These are phyloP conservation scores for Nasua narica DNA, from an alignment of 2,797 vertebrate genomes.

Conservation along the genomic window DNA sequence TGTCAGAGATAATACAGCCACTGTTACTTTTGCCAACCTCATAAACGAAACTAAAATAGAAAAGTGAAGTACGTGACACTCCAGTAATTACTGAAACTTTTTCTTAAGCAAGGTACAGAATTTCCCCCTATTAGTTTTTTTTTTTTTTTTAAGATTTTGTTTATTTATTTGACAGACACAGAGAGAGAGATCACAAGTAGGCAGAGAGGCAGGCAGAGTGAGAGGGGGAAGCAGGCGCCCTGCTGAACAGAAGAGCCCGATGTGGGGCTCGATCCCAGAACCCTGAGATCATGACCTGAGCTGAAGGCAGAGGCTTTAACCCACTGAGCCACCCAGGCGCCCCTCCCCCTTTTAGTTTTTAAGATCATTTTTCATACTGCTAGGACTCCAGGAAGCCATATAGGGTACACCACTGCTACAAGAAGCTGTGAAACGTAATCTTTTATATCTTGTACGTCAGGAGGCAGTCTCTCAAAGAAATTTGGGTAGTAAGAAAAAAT, in stretches of 20 bases:
- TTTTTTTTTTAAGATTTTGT: too few species aligned
- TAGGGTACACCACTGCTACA: background rate
- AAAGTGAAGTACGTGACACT: background rate
- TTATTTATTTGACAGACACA: too few species aligned
- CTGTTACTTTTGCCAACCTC: background rate
- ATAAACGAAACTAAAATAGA: background rate
- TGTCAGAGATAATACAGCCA: background rate
- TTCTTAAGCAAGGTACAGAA: background rate
- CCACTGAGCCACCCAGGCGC: too few species aligned
- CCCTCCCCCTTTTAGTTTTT: background rate
- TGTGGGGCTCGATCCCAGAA: too few species aligned
- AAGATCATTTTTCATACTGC: background rate
- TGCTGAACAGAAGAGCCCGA: too few species aligned
- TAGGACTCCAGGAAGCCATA: background rate
- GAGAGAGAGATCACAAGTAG: too few species aligned
- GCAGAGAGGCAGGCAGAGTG: too few species aligned
- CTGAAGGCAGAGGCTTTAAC: too few species aligned
- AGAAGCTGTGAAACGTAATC: background rate
- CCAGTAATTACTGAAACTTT: background rate
- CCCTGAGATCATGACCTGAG: too few species aligned
- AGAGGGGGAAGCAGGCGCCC: too few species aligned
- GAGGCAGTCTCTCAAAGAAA: background rate
- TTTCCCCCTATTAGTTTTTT: background rate
- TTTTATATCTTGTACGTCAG: background rate
- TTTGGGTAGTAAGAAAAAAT: background rate